Percentiles rank a stretch among this genome's conserved stretches.
phyloP scores from a whole-genome alignment of 2,113 vertebrate species.

The Rhinichthys klamathensis region DNA sequence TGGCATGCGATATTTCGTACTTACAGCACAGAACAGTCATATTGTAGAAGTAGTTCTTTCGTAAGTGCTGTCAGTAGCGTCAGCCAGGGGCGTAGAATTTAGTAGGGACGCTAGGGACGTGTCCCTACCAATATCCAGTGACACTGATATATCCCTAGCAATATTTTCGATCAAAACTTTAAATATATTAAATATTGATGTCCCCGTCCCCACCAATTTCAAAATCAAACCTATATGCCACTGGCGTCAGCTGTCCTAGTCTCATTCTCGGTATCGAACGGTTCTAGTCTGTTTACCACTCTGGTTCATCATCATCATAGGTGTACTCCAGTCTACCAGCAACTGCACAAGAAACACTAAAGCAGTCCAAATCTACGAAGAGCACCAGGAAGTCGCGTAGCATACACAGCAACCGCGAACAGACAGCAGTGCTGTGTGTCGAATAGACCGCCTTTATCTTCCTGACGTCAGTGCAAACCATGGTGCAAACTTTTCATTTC shows the following conservation, averaged over 20 bases:
- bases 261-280: not conserved
- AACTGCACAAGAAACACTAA: not conserved
- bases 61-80: not conserved
- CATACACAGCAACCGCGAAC: not conserved
- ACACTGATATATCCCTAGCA: too few species aligned
- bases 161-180: too few species aligned
- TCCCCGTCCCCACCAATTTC: too few species aligned
- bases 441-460: not conserved
- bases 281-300: not conserved
- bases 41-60: not conserved
- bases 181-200: too few species aligned
- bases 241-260: not conserved
- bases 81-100: too few species aligned
- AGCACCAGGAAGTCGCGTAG: not conserved
- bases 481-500: conserved; percentile 17
- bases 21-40: not conserved
- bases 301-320: not conserved
- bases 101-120: too few species aligned
- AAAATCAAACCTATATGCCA: too few species aligned
- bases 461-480: conserved; percentile 39
- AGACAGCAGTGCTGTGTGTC: too few species aligned
- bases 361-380: not conserved
- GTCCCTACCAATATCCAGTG: too few species aligned
- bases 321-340: not conserved
- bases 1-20: not conserved